Evolutionary conservation across 1,140 invertebrate species (phyloP).

Genomic region (Drosophila biarmipes): DNA sequence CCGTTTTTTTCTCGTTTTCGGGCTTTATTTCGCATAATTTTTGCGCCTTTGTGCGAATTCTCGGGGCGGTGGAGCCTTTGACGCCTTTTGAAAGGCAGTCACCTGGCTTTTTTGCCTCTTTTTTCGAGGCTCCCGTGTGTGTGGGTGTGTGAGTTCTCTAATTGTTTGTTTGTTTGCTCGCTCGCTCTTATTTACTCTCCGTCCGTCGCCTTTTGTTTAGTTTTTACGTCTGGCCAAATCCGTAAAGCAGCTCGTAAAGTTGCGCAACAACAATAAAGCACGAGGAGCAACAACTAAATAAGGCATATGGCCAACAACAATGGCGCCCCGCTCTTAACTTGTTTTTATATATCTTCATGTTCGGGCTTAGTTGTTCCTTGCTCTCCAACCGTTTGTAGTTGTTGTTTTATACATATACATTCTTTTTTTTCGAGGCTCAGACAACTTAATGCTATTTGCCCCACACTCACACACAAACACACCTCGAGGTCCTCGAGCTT

Average conservation of each 20-base stretch:
- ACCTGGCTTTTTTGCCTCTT: slow-evolving; percentile 47
- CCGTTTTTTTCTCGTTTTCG: slow-evolving; percentile 30
- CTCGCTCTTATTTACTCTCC: slow-evolving; percentile 29
- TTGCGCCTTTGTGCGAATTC: slow-evolving; percentile 45
- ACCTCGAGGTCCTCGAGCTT: slow-evolving; percentile 12
- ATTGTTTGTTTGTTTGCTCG: slow-evolving; percentile 74
- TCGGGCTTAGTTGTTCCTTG: slow-evolving; percentile 36
- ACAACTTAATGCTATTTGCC: slow-evolving; percentile 81
- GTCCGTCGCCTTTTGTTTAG: slow-evolving; percentile 70
- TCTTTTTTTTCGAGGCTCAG: slow-evolving; percentile 65
- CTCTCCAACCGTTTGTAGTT: slow-evolving; percentile 34
- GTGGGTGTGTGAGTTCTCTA: slow-evolving; percentile 49
- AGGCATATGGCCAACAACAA: slow-evolving; percentile 66
- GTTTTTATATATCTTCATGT: slow-evolving; percentile 52
- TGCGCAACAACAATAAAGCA: slow-evolving; percentile 57
- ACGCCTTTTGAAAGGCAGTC: slow-evolving; percentile 69
- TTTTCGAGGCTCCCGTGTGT: slow-evolving; percentile 26
- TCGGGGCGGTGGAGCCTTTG: slow-evolving; percentile 53
- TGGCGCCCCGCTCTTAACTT: slow-evolving; percentile 13
- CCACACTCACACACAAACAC: slow-evolving; percentile 41
- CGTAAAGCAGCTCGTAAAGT: slow-evolving; percentile 78
- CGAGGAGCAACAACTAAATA: slow-evolving; percentile 76
- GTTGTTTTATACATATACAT: slow-evolving; percentile 22
- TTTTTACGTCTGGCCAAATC: slow-evolving; percentile 78
- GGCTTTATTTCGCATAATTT: slow-evolving; percentile 76